phyloP scores from a whole-genome alignment of 2,797 vertebrate species.

The Sebastes trivittatus region DNA sequence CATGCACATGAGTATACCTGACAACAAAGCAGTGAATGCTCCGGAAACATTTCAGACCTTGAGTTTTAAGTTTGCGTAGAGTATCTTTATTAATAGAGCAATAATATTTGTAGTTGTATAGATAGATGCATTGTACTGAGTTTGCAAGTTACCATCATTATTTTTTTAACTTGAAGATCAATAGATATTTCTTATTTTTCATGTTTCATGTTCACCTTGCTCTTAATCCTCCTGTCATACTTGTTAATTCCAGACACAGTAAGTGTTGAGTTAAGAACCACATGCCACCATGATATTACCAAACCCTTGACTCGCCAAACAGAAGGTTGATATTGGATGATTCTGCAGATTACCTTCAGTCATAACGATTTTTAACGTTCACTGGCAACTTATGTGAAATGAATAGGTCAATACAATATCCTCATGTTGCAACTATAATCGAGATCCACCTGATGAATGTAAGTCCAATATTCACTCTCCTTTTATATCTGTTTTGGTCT shows the following conservation, averaged over 20 bases:
- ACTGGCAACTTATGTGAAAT: background rate
- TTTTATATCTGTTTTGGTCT: background rate
- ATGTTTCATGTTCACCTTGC: slow-evolving; percentile 19
- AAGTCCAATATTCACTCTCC: background rate
- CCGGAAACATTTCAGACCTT: slow-evolving; percentile 21
- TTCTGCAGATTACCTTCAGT: background rate
- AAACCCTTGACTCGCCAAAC: background rate
- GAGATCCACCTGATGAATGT: background rate
- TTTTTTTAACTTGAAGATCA: slow-evolving; percentile 34
- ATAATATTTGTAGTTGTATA: slow-evolving; percentile 70
- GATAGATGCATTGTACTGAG: slow-evolving; percentile 26
- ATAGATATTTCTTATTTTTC: background rate
- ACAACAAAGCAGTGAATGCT: slow-evolving; percentile 17
- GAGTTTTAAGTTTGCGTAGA: slow-evolving; percentile 50
- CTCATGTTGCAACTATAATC: background rate
- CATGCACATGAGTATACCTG: background rate
- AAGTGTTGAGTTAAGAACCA: background rate
- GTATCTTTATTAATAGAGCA: slow-evolving; percentile 65
- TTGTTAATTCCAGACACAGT: background rate
- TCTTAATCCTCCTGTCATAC: slow-evolving; percentile 10
- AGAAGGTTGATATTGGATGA: background rate
- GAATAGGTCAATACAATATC: background rate
- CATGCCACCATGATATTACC: background rate
- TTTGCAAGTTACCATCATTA: background rate
- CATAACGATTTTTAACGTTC: background rate